These are phyloP conservation scores for Troides oblongomaculatus DNA, from an alignment of 2,888 invertebrate genomes.

Conservation along the genomic window DNA sequence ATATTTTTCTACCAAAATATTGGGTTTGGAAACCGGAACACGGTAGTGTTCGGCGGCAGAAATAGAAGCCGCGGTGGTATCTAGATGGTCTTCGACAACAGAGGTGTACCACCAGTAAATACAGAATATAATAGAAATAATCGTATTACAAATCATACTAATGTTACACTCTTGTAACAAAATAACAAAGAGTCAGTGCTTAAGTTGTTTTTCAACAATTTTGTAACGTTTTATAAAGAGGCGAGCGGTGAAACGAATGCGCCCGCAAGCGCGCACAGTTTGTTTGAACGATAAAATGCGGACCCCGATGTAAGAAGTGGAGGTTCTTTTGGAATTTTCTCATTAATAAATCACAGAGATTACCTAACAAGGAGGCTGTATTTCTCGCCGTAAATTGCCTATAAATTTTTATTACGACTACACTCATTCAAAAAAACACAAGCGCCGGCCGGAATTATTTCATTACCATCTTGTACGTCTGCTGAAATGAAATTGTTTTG, in stretches of 20 bases:
- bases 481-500: too few relatives aligned
- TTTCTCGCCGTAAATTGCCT: slow-evolving; percentile 71
- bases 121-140: too few relatives aligned
- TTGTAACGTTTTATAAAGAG: background rate
- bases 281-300: slow-evolving; percentile 27
- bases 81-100: too few relatives aligned
- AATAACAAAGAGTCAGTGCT: background rate
- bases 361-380: slow-evolving; percentile 57
- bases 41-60: too few relatives aligned
- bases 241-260: slow-evolving; percentile 7
- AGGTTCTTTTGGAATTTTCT: slow-evolving; percentile 47
- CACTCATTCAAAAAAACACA: slow-evolving; percentile 50
- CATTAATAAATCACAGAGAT: slow-evolving; percentile 71
- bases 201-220: background rate
- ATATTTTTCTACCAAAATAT: too few relatives aligned
- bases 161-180: background rate
- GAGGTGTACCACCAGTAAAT: too few relatives aligned
- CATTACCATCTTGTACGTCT: slow-evolving; percentile 7
- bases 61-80: too few relatives aligned
- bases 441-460: slow-evolving; percentile 18
- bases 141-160: too few relatives aligned
- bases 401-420: slow-evolving; percentile 77
- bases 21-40: too few relatives aligned
- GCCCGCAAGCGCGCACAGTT: slow-evolving; percentile 18
- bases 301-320: slow-evolving; percentile 24